Conservation (phyloP, 1,140 invertebrate species). For the Ceratina calcarata region DNA sequence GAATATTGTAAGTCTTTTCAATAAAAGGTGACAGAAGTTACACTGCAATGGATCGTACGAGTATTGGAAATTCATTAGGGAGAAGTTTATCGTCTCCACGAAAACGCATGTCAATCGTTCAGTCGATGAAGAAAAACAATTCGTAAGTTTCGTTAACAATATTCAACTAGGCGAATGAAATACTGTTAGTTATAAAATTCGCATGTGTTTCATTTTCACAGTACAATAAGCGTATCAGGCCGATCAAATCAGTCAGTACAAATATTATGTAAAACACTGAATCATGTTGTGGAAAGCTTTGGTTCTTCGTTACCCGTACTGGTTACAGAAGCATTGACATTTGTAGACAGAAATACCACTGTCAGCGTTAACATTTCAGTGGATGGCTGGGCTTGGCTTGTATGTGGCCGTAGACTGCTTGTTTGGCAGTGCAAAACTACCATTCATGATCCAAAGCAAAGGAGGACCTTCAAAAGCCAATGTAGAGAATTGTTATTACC, state of each 20-base stretch:
- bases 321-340: conserved; percentile 93
- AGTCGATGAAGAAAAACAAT: conserved; percentile 74
- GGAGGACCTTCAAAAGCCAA: conserved; percentile 79
- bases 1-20: not conserved
- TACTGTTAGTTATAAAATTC: not conserved
- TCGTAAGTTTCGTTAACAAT: conserved; percentile 68
- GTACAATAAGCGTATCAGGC: conserved; percentile 82
- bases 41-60: conserved; percentile 68
- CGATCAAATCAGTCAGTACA: conserved; percentile 85
- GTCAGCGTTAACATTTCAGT: conserved; percentile 84
- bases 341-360: conserved; percentile 83
- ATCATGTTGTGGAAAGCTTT: conserved; percentile 87
- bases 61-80: conserved; percentile 55
- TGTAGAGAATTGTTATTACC: conserved; percentile 93
- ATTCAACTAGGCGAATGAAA: not conserved
- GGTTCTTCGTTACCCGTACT: conserved; percentile 90
- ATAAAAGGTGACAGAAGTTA: not conserved
- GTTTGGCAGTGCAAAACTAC: conserved; percentile 91
- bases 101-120: conserved; percentile 75
- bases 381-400: conserved; percentile 92
- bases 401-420: conserved; percentile 90
- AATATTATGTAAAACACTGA: conserved; percentile 85
- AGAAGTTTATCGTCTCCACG: conserved; percentile 66
- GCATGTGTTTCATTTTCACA: conserved; percentile 66
- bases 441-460: conserved; percentile 73